Conservation (phyloP, 2,888 invertebrate genomes). For the Cheilosia urbana region DNA sequence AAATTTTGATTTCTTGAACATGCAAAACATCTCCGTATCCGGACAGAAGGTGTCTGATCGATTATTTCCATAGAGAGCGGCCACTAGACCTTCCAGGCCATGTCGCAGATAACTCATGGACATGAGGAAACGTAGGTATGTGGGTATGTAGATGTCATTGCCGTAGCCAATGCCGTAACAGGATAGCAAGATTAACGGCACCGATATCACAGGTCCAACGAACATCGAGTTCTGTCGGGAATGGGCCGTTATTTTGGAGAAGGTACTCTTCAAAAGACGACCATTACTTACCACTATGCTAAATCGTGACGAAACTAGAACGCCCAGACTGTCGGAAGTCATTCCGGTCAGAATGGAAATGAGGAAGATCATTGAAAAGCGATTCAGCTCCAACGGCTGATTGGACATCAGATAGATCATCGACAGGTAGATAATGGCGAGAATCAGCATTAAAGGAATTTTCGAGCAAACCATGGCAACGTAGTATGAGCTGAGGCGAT, state of each 20-base stretch:
- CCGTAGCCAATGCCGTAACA: slow-evolving; percentile 94
- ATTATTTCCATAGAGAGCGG: slow-evolving; percentile 91
- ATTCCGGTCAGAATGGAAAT: slow-evolving; percentile 89
- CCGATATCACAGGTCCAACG: slow-evolving; percentile 93
- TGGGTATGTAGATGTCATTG: slow-evolving; percentile 87
- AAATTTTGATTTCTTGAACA: slow-evolving; percentile 89
- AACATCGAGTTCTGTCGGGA: slow-evolving; percentile 91
- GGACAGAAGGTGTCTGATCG: slow-evolving; percentile 91
- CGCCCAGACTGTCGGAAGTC: slow-evolving; percentile 91
- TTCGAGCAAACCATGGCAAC: slow-evolving; percentile 89
- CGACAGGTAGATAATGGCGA: slow-evolving; percentile 88
- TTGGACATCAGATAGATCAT: slow-evolving; percentile 90
- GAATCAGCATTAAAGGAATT: slow-evolving; percentile 88
- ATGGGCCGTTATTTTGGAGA: slow-evolving; percentile 76
- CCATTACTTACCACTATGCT: slow-evolving; percentile 89
- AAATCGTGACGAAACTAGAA: slow-evolving; percentile 89
- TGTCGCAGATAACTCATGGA: slow-evolving; percentile 93
- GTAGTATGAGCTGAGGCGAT: slow-evolving; percentile 91
- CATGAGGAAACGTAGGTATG: slow-evolving; percentile 90
- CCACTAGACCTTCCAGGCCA: slow-evolving; percentile 91
- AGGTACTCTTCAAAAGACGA: neutral
- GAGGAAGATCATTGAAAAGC: slow-evolving; percentile 88
- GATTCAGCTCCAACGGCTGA: slow-evolving; percentile 89
- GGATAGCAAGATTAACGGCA: slow-evolving; percentile 94
- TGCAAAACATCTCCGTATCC: slow-evolving; percentile 88